A percentile compares a stretch with the other conserved stretches of the same genome.
Conservation (phyloP, 2,888 invertebrate species). For the Limnephilus rhombicus region DNA sequence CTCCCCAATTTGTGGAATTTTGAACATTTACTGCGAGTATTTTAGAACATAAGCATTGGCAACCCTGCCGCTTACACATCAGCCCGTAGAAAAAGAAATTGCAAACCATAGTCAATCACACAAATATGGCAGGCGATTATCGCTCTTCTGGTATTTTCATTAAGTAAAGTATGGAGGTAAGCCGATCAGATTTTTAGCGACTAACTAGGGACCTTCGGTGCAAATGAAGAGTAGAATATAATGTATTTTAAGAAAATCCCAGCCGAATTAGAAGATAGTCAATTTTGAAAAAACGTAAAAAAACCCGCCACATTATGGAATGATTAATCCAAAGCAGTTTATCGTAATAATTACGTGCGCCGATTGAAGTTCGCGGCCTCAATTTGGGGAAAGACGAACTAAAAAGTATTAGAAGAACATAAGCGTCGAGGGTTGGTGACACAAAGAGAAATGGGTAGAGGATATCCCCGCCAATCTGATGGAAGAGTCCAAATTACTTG, state of each 20-base stretch:
- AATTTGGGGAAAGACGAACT: conserved; percentile 54
- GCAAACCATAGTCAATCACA: too few relatives aligned
- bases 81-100: too few relatives aligned
- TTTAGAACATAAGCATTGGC: too few relatives aligned
- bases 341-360: conserved; percentile 23
- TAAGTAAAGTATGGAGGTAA: too few relatives aligned
- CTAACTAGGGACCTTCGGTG: not conserved
- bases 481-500: conserved; percentile 66
- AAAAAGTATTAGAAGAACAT: conserved; percentile 61
- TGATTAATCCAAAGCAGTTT: conserved; percentile 46
- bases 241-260: not conserved
- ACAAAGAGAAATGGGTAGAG: conserved; percentile 61
- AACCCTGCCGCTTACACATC: too few relatives aligned
- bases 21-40: too few relatives aligned
- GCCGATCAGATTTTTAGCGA: not conserved
- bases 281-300: not conserved
- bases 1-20: too few relatives aligned
- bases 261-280: not conserved
- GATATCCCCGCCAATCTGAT: conserved; percentile 64
- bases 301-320: not conserved
- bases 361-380: conserved; percentile 44
- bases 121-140: too few relatives aligned
- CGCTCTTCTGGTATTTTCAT: too few relatives aligned
- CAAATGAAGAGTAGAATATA: not conserved
- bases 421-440: conserved; percentile 60